Base-by-base conservation (phyloP, 2,888 invertebrate genomes). In the Cantharis flavilabris region DNA sequence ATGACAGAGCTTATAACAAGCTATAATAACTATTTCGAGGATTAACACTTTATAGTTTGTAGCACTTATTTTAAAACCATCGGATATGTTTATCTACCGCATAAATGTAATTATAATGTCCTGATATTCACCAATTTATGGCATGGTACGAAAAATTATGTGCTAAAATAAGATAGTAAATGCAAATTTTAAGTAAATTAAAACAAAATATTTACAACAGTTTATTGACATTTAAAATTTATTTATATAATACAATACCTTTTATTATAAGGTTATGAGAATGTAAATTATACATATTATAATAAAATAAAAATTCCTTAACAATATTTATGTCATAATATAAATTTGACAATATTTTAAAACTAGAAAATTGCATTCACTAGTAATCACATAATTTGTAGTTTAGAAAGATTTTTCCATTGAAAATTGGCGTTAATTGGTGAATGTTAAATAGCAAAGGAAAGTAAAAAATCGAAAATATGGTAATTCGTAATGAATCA, bases 391-490 rank as follows among this genome's bases (percentile, higher is more conserved):
- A 49, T 49, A 49, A 49, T 49, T 49, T 49, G 49, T 49, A 49
- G 49, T 49, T 49, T 49, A 49, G 49, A 49, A 49, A 49, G 49
- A 49, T 49, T n/a, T 49, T 49, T 49, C 13, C 49, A n/a, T 49
- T 7, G n/a, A 49, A n/a, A 49, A 49, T n/a, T n/a, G 7, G 7
- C 49, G 49, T 49, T 49, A 49, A 64, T 64, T n/a, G 11, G n/a
- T 67, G 65, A 67, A 67, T 67, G 20, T n/a, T 18, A 67, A 67
- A 67, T 26, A 26, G 20, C 65, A 23, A 67, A 23, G n/a, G 65
- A 67, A 67, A 67, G 65, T 67, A 67, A 67, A 65, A 67, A 67
- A 67, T 67, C 65, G 65, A 67, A 67, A 67, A 67, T 67, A 67
- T 67, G 65, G 20, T 67, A 67, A 67, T 67, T 3, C 13, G 23